phyloP scores from a whole-genome alignment of 1,140 invertebrate genomes.

The Macrobrachium nipponense region DNA sequence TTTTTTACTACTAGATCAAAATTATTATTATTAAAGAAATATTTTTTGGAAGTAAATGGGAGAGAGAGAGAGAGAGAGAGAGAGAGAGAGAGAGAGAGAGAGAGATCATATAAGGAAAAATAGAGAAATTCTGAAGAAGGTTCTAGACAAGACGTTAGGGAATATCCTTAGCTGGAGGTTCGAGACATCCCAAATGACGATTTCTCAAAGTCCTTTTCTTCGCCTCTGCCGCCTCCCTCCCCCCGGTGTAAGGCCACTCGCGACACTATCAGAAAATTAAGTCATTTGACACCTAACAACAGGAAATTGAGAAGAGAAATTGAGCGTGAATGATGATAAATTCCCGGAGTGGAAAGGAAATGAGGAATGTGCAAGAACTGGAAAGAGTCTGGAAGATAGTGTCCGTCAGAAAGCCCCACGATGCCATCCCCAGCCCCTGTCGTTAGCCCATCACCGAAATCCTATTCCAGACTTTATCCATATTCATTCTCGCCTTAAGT shows the following conservation, averaged over 20 bases:
- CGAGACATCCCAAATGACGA: too few species aligned
- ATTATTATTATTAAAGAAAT: too few species aligned
- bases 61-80: too few species aligned
- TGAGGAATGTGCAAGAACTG: constrained; percentile 21
- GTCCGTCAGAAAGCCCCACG: not conserved
- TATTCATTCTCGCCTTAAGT: not conserved
- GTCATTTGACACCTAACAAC: constrained; percentile 37
- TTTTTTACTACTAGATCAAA: too few species aligned
- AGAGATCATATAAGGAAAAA: not conserved
- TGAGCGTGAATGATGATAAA: constrained; percentile 42
- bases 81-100: not conserved
- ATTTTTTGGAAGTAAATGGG: too few species aligned
- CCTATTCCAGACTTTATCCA: not conserved
- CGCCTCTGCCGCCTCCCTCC: not conserved
- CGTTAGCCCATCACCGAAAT: too few species aligned
- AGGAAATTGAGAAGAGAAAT: constrained; percentile 42
- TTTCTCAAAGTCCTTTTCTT: not conserved
- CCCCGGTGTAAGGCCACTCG: not conserved
- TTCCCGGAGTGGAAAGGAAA: constrained; percentile 24
- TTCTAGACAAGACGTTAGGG: too few species aligned
- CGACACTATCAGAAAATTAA: constrained; percentile 44
- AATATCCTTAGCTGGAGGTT: too few species aligned
- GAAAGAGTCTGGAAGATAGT: constrained; percentile 6
- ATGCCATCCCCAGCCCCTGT: not conserved
- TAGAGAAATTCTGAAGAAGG: not conserved